Evolutionary conservation across 64 coral and sea anemone species (phyloP).

Genomic region (Acropora tenuis): DNA sequence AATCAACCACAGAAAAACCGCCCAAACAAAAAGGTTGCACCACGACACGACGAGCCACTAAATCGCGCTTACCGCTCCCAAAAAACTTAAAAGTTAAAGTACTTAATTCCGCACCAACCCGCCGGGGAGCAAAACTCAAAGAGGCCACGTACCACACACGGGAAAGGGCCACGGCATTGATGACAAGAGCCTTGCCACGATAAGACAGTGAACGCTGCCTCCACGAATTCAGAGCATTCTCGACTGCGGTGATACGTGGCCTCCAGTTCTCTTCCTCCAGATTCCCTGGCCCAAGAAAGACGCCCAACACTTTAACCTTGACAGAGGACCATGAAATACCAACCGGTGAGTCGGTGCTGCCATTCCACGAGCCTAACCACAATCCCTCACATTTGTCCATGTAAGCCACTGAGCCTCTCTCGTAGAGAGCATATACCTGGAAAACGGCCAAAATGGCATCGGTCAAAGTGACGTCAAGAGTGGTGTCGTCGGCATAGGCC

Average conservation of each 20-base stretch:
- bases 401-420: background rate
- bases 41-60: no score
- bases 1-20: no score
- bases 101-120: no score
- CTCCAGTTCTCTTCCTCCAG: constrained; percentile 10
- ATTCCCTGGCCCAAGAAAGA: background rate
- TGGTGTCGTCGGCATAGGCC: constrained; percentile 48
- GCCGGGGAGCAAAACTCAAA: no score
- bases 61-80: no score
- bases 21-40: no score
- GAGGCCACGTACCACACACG: no score
- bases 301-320: background rate
- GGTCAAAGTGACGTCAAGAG: background rate
- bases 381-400: background rate
- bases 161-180: no score
- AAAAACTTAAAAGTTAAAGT: no score
- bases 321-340: background rate
- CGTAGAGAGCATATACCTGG: background rate
- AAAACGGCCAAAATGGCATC: background rate
- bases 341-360: background rate
- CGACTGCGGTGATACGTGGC: background rate
- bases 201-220: constrained; percentile 16
- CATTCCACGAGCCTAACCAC: background rate
- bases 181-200: no score
- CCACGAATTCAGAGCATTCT: constrained; percentile 39